Evolutionary conservation across 2,888 invertebrate genomes (phyloP), one percentile per base, ranked within the genome.

Genomic region (Athetis lepigone): DNA sequence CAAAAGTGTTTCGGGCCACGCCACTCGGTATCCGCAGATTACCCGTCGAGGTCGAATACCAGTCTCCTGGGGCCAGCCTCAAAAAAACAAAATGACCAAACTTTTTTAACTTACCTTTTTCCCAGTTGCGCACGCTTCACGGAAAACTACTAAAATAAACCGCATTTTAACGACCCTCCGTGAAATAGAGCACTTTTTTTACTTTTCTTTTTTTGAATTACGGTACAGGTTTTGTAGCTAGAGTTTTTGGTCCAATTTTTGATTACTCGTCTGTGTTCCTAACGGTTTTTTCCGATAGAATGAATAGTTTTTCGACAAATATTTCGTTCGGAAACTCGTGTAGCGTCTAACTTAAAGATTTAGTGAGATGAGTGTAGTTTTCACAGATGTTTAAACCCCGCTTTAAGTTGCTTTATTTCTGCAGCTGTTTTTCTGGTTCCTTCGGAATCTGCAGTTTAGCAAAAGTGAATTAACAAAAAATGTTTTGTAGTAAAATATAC

Each of bases 121-220:
- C 73, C 72, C 67, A 63, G 79, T 63, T 56, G 62, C 69, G 73
- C 58, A 67, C 50, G 74, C 60, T 72, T 71, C 79, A 79, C 79
- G 75, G 74, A 80, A 80, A 84, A 85, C 85, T 82, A 85, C 74
- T 75, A 77, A 82, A 83, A 83, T 82, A 83, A 85, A 85, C 84
- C 84, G 77, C 73, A 75, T 85, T 84, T 81, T 81, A 81, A 84
- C 84, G 79, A 81, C 78, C 63, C 67, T 52, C 61, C 56, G 73
- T 78, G 79, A 79, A 84, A 83, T 85, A 79, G 77, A 79, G 75
- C 78, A 62, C 51, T 63, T 68, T 75, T 73, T 49, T 75, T 62
- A 23, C 5, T 29, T 13, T 51, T 75, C 33, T 43, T 76, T 79
- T 76, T 82, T 74, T 62, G 56, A 79, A 76, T 70, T 75, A 79